Evolutionary conservation across 1,140 invertebrate genomes (phyloP).

Genomic region (Cataglyphis hispanica): DNA sequence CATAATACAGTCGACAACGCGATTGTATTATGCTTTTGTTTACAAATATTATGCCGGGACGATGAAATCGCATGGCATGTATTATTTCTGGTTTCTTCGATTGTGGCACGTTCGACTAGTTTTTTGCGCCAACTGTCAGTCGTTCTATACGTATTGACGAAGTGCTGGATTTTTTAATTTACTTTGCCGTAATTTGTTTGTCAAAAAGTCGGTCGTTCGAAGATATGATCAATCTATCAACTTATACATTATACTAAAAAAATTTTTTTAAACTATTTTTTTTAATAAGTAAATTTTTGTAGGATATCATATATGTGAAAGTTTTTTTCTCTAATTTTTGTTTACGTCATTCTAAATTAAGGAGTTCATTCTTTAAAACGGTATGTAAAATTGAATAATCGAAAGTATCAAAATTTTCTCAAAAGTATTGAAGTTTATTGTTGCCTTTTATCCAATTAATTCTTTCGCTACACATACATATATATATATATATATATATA

Average conservation of each 20-base stretch:
- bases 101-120: not conserved
- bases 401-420: too few species aligned
- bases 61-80: conserved; percentile 18
- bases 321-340: too few species aligned
- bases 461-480: too few species aligned
- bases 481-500: too few species aligned
- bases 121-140: not conserved
- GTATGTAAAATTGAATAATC: too few species aligned
- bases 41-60: conserved; percentile 32
- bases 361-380: too few species aligned
- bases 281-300: too few species aligned
- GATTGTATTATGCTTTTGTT: conserved; percentile 51
- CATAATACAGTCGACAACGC: conserved; percentile 23
- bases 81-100: conserved; percentile 49
- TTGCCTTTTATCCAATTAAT: too few species aligned
- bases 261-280: too few species aligned
- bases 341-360: too few species aligned
- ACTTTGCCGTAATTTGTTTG: conserved; percentile 2
- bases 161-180: not conserved
- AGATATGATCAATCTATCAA: not conserved
- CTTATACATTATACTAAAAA: not conserved
- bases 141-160: not conserved
- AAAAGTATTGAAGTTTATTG: too few species aligned
- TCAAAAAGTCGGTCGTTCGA: not conserved
- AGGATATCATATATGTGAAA: too few species aligned